These are phyloP conservation scores for Thinocorus orbignyianus DNA, from an alignment of 2,113 vertebrate species.

Conservation along the genomic window DNA sequence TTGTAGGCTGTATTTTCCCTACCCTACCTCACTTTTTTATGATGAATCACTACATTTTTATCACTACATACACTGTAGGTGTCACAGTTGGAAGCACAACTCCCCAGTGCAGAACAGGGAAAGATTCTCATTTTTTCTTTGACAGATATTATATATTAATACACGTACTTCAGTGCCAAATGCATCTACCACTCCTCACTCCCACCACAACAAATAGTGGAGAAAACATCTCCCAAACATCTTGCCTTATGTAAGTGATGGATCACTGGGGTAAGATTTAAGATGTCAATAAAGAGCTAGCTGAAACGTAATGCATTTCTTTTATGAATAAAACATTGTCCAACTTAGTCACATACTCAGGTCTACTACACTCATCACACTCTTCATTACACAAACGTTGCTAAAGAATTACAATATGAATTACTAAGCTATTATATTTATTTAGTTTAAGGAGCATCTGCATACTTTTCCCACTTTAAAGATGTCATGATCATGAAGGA, in stretches of 20 bases:
- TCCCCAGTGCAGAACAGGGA: neutral
- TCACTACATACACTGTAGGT: neutral
- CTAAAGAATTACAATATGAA: neutral
- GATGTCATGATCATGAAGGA: neutral
- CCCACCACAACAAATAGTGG: neutral
- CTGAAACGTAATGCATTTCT: neutral
- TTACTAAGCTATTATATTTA: neutral
- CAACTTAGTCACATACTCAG: neutral
- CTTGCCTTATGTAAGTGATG: neutral
- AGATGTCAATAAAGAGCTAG: neutral
- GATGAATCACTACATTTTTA: neutral
- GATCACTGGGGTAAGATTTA: neutral
- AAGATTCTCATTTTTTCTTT: neutral
- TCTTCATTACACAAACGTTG: neutral
- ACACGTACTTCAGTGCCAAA: neutral
- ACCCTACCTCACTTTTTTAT: neutral
- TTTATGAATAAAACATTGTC: neutral
- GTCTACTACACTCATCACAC: neutral
- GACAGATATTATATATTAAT: neutral
- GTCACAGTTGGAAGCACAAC: neutral
- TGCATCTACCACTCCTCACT: neutral
- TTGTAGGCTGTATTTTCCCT: accelerated
- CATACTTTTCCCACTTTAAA: neutral
- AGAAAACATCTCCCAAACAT: neutral
- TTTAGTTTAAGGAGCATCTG: neutral